phyloP scores from a whole-genome alignment of 2,113 vertebrate genomes.

The Pantherophis guttatus region DNA sequence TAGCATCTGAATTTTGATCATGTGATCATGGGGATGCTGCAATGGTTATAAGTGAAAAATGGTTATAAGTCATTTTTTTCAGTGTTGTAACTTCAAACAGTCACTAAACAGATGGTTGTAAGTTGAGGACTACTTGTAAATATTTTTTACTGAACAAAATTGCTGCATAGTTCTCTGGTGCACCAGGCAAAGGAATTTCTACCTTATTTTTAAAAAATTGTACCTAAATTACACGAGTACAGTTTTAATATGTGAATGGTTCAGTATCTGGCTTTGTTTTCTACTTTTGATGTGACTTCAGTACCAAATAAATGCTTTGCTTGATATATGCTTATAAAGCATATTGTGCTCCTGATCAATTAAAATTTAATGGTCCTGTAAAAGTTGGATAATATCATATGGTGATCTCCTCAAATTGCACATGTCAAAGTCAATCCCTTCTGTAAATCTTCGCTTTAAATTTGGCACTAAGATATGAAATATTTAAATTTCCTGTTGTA shows the following conservation, averaged over 20 bases:
- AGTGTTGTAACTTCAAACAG: too few relatives aligned
- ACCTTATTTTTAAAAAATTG: background rate
- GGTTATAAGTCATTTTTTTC: too few relatives aligned
- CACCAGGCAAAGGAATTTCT: background rate
- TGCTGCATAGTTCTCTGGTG: background rate
- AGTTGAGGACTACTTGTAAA: background rate
- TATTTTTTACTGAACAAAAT: background rate
- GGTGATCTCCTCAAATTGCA: background rate
- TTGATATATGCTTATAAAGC: background rate
- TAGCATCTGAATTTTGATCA: too few relatives aligned
- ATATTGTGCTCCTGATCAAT: background rate
- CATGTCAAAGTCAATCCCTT: background rate
- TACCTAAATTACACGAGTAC: background rate
- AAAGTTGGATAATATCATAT: background rate
- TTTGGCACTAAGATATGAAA: background rate
- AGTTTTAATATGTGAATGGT: background rate
- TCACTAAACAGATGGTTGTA: too few relatives aligned
- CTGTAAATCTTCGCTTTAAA: background rate
- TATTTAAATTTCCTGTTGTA: background rate
- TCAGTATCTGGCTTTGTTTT: background rate
- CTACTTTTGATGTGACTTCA: background rate
- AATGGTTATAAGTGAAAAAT: too few relatives aligned
- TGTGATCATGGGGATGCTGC: too few relatives aligned
- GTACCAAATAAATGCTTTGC: background rate
- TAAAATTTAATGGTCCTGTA: background rate